Percentiles rank a stretch among this genome's conserved stretches.
Conservation (phyloP, 2,888 invertebrate genomes). For the Stenolophus ochropezus region DNA sequence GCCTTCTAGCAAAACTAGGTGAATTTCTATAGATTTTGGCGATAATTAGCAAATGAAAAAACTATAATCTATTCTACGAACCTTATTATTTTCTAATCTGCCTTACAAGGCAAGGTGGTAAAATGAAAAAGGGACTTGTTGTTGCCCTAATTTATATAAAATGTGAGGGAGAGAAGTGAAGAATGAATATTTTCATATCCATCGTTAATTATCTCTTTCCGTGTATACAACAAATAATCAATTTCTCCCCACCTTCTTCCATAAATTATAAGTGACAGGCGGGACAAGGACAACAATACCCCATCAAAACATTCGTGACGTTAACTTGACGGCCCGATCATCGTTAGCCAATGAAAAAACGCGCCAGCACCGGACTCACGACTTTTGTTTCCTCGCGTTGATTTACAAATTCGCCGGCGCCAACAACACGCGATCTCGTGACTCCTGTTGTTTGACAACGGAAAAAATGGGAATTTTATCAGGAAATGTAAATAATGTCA, state of each 20-base stretch:
- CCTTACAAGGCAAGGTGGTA: no score
- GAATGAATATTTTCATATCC: neutral
- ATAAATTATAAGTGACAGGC: conserved; percentile 18
- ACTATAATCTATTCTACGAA: no score
- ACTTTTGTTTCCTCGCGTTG: neutral
- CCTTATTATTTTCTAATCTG: no score
- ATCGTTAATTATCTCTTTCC: neutral
- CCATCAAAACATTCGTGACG: conserved; percentile 8
- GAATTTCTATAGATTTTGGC: no score
- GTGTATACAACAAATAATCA: conserved; percentile 14
- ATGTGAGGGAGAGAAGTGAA: neutral
- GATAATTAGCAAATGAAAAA: no score
- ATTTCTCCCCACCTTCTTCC: conserved; percentile 1
- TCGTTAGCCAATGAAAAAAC: neutral
- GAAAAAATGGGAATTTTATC: conserved; percentile 24
- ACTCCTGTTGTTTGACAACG: conserved; percentile 12
- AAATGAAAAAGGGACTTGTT: no score
- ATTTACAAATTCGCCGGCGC: conserved; percentile 11
- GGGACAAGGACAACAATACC: neutral
- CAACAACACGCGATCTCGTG: conserved; percentile 26
- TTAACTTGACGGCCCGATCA: neutral
- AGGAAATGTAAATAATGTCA: conserved; percentile 17
- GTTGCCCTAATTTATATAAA: neutral
- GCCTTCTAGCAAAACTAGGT: no score
- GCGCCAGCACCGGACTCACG: neutral